A percentile compares a stretch with the other conserved stretches of the same genome.
Evolutionary conservation across 2,888 invertebrate genomes (phyloP).

Genomic region (Apoda limacodes): DNA sequence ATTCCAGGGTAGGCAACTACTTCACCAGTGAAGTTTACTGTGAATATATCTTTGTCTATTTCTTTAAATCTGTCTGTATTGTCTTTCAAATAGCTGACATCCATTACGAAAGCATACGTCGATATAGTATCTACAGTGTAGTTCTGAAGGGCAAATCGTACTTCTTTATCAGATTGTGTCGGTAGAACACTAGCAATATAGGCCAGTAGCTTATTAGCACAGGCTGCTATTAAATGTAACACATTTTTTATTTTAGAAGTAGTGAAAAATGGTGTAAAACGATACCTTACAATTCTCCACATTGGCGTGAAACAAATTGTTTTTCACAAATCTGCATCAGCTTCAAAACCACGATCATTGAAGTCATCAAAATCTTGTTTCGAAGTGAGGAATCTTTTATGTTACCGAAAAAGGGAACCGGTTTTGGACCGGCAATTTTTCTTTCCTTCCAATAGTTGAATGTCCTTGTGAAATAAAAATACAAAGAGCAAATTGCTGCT

Average conservation of each 20-base stretch:
- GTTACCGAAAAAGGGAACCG: slow-evolving; percentile 33
- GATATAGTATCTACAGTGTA: slow-evolving; percentile 31
- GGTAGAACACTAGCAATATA: slow-evolving; percentile 19
- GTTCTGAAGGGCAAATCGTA: slow-evolving; percentile 26
- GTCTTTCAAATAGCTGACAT: slow-evolving; percentile 20
- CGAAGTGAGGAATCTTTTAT: slow-evolving; percentile 25
- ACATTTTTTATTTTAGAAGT: slow-evolving; percentile 43
- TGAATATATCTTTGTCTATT: slow-evolving; percentile 7
- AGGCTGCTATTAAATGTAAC: slow-evolving; percentile 31
- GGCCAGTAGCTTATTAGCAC: slow-evolving; percentile 27
- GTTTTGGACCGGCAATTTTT: slow-evolving; percentile 30
- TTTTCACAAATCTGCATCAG: slow-evolving; percentile 31
- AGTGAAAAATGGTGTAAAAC: slow-evolving; percentile 39
- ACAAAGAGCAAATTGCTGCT: too few relatives aligned
- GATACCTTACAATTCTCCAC: slow-evolving; percentile 34
- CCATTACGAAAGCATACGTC: slow-evolving; percentile 27
- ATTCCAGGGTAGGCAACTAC: slow-evolving; percentile 31
- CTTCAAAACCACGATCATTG: slow-evolving; percentile 31
- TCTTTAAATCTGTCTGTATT: slow-evolving; percentile 2
- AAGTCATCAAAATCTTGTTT: slow-evolving; percentile 34
- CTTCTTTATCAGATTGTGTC: slow-evolving; percentile 23
- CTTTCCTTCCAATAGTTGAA: slow-evolving; percentile 36
- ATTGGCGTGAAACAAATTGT: slow-evolving; percentile 36
- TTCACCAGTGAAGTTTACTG: slow-evolving; percentile 10
- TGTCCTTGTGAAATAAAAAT: slow-evolving; percentile 31